Evolutionary conservation across 2,113 vertebrate species (phyloP), one percentile per base, ranked within the genome.

Genomic region (Illadopsis cleaveri): DNA sequence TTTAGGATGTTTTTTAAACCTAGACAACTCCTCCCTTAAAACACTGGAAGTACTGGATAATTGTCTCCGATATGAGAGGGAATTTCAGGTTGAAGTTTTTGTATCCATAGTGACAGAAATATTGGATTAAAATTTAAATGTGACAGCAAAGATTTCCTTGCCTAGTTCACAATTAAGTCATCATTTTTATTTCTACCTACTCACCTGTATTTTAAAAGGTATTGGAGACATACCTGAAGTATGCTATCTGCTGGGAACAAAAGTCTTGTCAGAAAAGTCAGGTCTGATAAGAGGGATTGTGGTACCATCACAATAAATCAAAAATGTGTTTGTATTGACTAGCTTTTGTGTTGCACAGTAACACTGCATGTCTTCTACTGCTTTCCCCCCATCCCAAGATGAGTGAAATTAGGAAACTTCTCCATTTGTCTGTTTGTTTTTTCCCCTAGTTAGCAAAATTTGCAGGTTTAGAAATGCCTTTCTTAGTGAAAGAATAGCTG

Each of bases 311-410:
- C 64, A 93, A 91, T 89, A 92, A 96, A 89, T 94, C 27, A 89
- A 82, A 91, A 72, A n/a, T 47, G 54, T 22, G 64, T 93, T 91
- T 60, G 51, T 90, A 85, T 85, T 91, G 87, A 85, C 66, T 94
- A 95, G 91, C 44, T 94, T 92, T 93, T 91, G 78, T 91, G 81
- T 95, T 93, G 95, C 88, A 93, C 85, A 86, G 60, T 92, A 65
- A 40, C 80, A 85, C 78, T 94, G 87, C 87, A 78, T 97, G 82
- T 88, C 61, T 92, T 93, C 75, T 93, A 72, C 82, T 94, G 58
- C 57, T 77, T 53, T 50, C 18, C 5, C 73, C 66, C 69, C 11
- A n/a, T 71, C 28, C 28, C 11, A n/a, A 69, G 23, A 51, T 21
- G 48, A 82, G 65, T 90, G 83, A 86, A 86, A 84, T 72, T 78